These are phyloP conservation scores for Caenorhabditis afra DNA, from an alignment of 2,888 invertebrate species.

Conservation along the genomic window DNA sequence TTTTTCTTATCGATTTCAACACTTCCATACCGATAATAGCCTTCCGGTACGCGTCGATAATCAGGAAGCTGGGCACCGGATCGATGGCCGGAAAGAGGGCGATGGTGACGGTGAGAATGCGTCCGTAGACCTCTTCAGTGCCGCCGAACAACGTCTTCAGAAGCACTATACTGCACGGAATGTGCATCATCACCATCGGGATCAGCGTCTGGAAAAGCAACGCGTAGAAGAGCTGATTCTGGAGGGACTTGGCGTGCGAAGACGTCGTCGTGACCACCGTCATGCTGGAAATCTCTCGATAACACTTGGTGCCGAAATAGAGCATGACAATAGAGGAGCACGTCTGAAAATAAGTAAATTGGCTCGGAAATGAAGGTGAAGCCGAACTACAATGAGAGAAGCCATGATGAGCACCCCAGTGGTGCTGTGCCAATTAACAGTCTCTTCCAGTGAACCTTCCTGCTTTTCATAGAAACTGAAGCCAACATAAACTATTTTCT, in stretches of 20 bases:
- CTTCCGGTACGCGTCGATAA: conserved; percentile 20
- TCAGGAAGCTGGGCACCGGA: conserved; percentile 30
- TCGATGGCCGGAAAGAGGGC: conserved; percentile 34
- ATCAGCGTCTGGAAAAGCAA: conserved; percentile 15
- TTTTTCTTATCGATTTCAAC: too few species aligned
- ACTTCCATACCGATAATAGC: not conserved
- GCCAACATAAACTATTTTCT: not conserved
- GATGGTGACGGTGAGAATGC: conserved; percentile 6
- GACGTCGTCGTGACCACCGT: not conserved
- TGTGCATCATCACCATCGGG: conserved; percentile 23
- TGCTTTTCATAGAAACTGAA: conserved; percentile 6
- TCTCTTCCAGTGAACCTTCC: not conserved
- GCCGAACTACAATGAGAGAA: not conserved
- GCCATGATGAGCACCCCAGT: not conserved
- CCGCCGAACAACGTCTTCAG: not conserved
- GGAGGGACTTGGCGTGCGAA: not conserved
- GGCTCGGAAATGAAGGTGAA: too few species aligned
- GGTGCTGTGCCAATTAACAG: not conserved
- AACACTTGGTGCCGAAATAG: conserved; percentile 13
- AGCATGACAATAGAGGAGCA: conserved; percentile 7
- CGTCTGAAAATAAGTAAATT: not conserved
- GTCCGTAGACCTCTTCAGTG: not conserved
- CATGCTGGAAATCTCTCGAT: conserved; percentile 1
- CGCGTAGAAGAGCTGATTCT: conserved; percentile 20
- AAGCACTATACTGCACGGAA: not conserved